Conservation (phyloP, 1,140 invertebrate species). For the Drosophila sp. region DNA sequence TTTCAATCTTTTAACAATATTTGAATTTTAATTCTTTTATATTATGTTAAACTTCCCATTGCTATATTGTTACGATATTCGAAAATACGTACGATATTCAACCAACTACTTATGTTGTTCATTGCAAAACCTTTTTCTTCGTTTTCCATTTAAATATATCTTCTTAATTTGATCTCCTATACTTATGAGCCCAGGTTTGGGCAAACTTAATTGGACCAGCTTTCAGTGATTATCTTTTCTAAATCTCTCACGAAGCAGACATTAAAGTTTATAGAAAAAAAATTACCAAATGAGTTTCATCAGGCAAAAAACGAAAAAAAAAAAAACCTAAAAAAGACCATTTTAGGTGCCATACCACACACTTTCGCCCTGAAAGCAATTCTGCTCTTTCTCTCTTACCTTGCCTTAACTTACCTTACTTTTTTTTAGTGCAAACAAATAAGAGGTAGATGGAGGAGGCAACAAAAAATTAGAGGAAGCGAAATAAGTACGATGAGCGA, state of each 20-base stretch:
- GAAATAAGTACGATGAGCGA: conserved; percentile 22
- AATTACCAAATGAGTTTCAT: conserved; percentile 52
- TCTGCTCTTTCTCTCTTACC: conserved; percentile 6
- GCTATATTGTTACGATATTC: no score
- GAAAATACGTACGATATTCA: no score
- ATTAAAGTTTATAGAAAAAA: conserved; percentile 43
- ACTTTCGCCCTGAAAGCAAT: conserved; percentile 64
- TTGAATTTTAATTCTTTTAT: no score
- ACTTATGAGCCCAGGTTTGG: background rate
- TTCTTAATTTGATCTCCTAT: conserved; percentile 21
- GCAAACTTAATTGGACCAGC: conserved; percentile 48
- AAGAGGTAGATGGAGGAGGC: conserved; percentile 38
- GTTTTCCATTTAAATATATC: conserved; percentile 25
- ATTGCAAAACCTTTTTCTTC: background rate
- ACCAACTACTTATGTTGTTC: background rate
- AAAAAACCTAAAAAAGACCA: conserved; percentile 49
- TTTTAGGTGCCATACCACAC: conserved; percentile 55
- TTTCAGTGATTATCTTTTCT: conserved; percentile 55
- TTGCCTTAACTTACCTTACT: background rate
- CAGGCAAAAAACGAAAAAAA: conserved; percentile 23
- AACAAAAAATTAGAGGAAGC: conserved; percentile 57
- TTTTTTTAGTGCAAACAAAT: conserved; percentile 6
- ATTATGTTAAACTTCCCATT: no score
- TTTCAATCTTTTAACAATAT: no score
- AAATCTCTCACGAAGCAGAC: conserved; percentile 51